phyloP scores from a whole-genome alignment of 2,888 invertebrate species.

The Phaonia tiefii region DNA sequence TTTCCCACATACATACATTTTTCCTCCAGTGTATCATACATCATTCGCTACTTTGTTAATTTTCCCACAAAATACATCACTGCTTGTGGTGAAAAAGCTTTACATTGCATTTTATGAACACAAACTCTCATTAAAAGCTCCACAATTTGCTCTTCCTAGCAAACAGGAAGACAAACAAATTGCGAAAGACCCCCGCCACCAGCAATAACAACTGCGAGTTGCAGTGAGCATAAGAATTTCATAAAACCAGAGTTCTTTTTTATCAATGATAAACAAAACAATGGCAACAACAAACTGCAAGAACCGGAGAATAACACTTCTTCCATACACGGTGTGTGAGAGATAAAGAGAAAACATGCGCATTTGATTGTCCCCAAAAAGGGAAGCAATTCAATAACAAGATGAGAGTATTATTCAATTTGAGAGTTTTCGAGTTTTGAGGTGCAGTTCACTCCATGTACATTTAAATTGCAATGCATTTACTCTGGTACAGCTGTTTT shows the following conservation, averaged over 20 bases:
- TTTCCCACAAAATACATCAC: background rate
- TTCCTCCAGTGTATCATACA: no score
- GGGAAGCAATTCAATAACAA: background rate
- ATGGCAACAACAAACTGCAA: background rate
- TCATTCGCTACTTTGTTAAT: no score
- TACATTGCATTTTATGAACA: background rate
- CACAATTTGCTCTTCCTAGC: background rate
- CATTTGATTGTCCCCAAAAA: background rate
- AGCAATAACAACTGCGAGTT: background rate
- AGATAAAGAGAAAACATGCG: conserved; percentile 4
- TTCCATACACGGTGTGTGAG: background rate
- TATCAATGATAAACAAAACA: conserved; percentile 4
- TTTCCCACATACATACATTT: no score
- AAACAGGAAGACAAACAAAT: background rate
- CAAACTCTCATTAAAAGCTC: conserved; percentile 4
- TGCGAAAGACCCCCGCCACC: background rate
- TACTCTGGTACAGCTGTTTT: background rate
- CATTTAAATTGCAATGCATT: conserved; percentile 23
- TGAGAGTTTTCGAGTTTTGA: conserved; percentile 5
- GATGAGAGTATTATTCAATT: background rate
- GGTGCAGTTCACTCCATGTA: conserved; percentile 21
- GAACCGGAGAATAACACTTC: background rate
- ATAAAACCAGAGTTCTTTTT: background rate
- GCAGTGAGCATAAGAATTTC: background rate
- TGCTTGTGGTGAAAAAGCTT: conserved; percentile 23